Base-by-base conservation (phyloP, 1,140 invertebrate genomes). In the Atta texana region DNA sequence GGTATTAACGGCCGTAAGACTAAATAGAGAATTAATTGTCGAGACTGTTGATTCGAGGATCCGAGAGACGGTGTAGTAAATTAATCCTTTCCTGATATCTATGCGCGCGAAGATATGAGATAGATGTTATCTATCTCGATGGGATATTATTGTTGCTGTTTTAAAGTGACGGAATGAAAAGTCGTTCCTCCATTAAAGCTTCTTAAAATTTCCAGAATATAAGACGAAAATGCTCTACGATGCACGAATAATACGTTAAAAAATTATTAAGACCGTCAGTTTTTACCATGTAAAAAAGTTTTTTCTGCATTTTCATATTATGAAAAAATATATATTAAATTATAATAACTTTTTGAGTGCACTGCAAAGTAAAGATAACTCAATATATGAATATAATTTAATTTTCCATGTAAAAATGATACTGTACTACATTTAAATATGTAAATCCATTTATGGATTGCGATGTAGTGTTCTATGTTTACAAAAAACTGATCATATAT, bases 21-120 rank as follows among this genome's bases (percentile, higher is more conserved):
- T 18, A 84, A 76, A 75, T 28, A 64, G 18, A 49, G 18, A 71
- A 21, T 34, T 49, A 71, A 81, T 66, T 68, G 64, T 63, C 39
- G 34, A 18, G 18, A 49, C 14, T 34, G 53, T 84, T 84, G 71
- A 34, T 75, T 18, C 18, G 14, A 55, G 14, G 3, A 31, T 34
- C 31, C 31, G 31, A 34, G 31, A 5, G 10, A 51, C n/a, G 31
- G 14, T 34, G 39, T 63, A 18, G 28, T 39, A 77, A 85, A 85
- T 85, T 61, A 85, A 85, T 8, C 71, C 55, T 75, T 39, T 63
- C 18, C 55, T 39, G 34, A 63, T 76, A 71, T 61, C 71, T 76
- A 8, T 16, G 24, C 24, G 57, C 59, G 21, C 31, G 0, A 34
- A n/a, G n/a, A 31, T 31, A 31, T 4, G 31, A 80, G n/a, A 69